Percentiles rank a stretch among this genome's conserved stretches.
Evolutionary conservation across 2,113 vertebrate species (phyloP).

Genomic region (Gallinago undulata): DNA sequence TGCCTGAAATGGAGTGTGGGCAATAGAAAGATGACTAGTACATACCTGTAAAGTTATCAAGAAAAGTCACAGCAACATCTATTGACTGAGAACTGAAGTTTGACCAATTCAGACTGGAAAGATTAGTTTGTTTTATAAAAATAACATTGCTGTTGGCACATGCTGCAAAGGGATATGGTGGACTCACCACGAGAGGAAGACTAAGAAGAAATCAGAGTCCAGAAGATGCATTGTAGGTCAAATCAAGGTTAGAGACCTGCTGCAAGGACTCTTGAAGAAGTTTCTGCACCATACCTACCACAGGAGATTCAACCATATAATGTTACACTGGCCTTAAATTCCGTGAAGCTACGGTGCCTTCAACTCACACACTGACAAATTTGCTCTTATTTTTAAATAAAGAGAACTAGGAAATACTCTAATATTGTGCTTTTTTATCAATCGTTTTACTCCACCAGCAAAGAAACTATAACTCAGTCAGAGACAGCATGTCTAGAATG

Average conservation of each 20-base stretch:
- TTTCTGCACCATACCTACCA: rapidly evolving
- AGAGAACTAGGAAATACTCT: background rate
- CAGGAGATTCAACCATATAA: background rate
- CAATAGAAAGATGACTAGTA: background rate
- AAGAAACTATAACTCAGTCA: background rate
- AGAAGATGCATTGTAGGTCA: background rate
- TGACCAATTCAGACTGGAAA: background rate
- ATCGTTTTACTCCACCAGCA: background rate
- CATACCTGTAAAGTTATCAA: background rate
- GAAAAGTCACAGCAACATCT: background rate
- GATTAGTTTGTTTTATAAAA: background rate
- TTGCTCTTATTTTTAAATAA: background rate
- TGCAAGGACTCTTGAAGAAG: background rate
- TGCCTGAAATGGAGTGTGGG: background rate
- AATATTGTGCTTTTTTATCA: background rate
- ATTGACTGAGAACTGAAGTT: background rate
- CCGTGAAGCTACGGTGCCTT: background rate
- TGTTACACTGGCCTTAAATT: background rate
- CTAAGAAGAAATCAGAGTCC: background rate
- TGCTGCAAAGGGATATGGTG: background rate
- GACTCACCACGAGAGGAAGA: background rate
- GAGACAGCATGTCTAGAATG: background rate
- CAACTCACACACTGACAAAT: background rate
- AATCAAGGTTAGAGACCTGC: background rate
- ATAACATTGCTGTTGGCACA: background rate